Conservation (phyloP, 2,113 vertebrate species). For the Cricetomys ansorgei region DNA sequence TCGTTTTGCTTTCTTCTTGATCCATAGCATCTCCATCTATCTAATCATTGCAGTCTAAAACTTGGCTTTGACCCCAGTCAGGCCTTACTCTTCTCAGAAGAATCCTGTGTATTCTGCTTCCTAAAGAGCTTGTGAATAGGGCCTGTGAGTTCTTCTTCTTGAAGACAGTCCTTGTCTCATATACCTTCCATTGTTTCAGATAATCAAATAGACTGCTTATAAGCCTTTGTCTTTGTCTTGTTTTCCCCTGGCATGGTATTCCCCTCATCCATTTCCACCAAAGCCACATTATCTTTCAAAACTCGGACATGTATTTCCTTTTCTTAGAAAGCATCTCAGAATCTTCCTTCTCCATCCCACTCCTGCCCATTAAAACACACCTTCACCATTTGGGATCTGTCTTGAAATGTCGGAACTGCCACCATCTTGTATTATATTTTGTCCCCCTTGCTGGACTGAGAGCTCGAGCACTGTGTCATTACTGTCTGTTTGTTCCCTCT, state of each 20-base stretch:
- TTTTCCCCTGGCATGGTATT: background rate
- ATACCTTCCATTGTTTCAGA: background rate
- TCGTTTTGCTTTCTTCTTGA: background rate
- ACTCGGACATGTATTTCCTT: background rate
- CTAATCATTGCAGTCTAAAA: background rate
- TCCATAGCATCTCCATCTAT: background rate
- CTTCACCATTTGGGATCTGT: background rate
- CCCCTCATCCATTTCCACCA: background rate
- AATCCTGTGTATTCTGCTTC: background rate
- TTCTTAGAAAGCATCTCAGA: background rate
- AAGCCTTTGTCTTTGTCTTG: background rate
- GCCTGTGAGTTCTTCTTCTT: background rate
- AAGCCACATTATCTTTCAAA: constrained; percentile 7
- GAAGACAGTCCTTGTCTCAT: background rate
- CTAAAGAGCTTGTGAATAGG: background rate
- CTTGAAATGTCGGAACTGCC: constrained; percentile 20
- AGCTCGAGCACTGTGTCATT: background rate
- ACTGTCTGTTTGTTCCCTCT: background rate
- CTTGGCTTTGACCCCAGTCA: background rate
- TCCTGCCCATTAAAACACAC: background rate
- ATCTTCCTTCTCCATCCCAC: background rate
- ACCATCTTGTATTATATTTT: background rate
- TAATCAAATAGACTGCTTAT: background rate
- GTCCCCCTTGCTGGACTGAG: background rate
- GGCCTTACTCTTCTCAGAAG: background rate